Evolutionary conservation across 2,113 vertebrate species (phyloP).

Genomic region (Hippolais icterina): DNA sequence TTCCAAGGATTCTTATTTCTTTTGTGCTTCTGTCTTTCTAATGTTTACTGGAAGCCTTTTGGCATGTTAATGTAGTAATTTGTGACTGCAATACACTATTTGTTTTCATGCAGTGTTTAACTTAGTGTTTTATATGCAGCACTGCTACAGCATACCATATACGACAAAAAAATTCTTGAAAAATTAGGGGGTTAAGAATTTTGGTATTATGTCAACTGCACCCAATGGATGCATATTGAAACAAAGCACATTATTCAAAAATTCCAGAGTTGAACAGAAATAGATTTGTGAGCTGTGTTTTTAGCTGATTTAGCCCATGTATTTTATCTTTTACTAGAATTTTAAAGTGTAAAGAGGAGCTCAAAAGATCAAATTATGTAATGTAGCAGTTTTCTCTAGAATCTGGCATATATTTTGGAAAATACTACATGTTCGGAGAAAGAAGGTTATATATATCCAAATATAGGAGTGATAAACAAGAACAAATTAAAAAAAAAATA

Average conservation of each 20-base stretch:
- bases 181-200: neutral
- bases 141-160: neutral
- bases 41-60: neutral
- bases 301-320: neutral
- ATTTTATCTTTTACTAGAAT: slow-evolving; percentile 20
- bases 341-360: slow-evolving; percentile 26
- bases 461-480: neutral
- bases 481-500: neutral
- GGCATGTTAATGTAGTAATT: neutral
- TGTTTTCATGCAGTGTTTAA: neutral
- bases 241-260: neutral
- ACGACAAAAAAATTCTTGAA: neutral
- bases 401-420: slow-evolving; percentile 32
- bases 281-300: neutral
- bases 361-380: slow-evolving; percentile 26
- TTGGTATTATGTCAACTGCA: neutral
- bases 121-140: neutral
- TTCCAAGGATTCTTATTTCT: neutral
- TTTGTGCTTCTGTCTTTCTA: neutral
- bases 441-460: neutral
- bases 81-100: neutral
- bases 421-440: neutral
- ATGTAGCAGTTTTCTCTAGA: neutral
- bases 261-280: neutral
- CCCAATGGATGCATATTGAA: neutral